Evolutionary conservation across 1,140 invertebrate genomes (phyloP).

Genomic region (Limonius californicus): DNA sequence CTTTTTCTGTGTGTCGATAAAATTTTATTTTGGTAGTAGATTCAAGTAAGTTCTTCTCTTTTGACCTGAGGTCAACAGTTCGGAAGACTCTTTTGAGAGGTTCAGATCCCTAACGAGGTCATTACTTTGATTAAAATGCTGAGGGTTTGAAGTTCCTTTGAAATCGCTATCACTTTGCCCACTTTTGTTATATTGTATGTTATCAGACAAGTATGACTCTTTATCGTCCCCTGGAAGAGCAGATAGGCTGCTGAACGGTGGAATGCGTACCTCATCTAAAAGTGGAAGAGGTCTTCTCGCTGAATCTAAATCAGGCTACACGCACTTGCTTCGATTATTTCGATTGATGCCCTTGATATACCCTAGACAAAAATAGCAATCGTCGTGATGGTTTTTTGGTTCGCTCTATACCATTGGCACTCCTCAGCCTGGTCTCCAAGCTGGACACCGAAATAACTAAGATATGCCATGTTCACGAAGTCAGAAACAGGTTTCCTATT

Average conservation of each 20-base stretch:
- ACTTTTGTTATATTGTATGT: not conserved
- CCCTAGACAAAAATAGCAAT: no score
- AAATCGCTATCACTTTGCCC: not conserved
- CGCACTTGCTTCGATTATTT: not conserved
- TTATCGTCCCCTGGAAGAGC: not conserved
- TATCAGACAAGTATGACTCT: not conserved
- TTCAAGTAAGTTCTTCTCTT: not conserved
- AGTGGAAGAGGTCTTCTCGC: not conserved
- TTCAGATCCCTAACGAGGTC: no score
- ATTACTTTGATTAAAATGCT: not conserved
- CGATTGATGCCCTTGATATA: no score
- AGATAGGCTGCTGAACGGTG: not conserved
- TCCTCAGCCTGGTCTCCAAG: constrained; percentile 9
- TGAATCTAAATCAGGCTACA: not conserved
- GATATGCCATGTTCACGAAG: constrained; percentile 4
- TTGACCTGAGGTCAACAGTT: not conserved
- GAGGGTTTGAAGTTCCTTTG: not conserved
- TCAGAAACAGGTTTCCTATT: not conserved
- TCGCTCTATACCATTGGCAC: no score
- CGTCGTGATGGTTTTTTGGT: no score
- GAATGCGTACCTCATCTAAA: not conserved
- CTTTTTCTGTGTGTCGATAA: not conserved
- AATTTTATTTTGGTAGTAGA: not conserved
- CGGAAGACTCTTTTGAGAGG: not conserved
- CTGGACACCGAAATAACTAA: constrained; percentile 5